Conservation (phyloP, 1,140 invertebrate genomes). For the Neodiprion virginianus region DNA sequence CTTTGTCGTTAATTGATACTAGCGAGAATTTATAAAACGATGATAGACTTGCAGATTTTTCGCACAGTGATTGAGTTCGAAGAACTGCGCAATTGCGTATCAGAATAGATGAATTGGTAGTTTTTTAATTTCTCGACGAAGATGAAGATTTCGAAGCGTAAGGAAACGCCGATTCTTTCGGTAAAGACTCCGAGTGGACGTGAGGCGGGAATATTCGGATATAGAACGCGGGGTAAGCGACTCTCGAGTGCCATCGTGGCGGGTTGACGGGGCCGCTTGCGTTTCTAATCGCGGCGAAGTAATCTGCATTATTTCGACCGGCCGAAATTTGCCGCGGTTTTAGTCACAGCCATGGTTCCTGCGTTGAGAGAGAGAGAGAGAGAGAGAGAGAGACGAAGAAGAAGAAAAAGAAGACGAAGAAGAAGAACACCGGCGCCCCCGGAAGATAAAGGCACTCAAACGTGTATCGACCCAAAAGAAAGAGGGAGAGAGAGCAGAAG, state of each 20-base stretch:
- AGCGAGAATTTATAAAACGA: too few relatives aligned
- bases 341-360: conserved; percentile 31
- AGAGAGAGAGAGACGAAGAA: conserved; percentile 19
- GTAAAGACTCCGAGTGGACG: too few relatives aligned
- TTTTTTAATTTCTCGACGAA: too few relatives aligned
- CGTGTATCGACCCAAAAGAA: too few relatives aligned
- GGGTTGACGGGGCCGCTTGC: conserved; percentile 33
- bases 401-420: background rate
- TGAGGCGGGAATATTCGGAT: too few relatives aligned
- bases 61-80: conserved; percentile 22
- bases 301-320: conserved; percentile 53
- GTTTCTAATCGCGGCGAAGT: conserved; percentile 52
- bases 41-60: too few relatives aligned
- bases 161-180: conserved; percentile 42
- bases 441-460: too few relatives aligned
- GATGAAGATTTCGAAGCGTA: conserved; percentile 5
- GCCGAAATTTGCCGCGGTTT: conserved; percentile 36
- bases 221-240: conserved; percentile 50
- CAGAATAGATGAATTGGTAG: conserved; percentile 13
- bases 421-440: conserved; percentile 17
- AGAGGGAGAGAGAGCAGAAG: conserved; percentile 16
- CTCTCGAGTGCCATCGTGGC: conserved; percentile 47
- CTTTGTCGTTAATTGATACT: too few relatives aligned
- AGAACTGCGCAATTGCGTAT: background rate
- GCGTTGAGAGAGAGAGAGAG: background rate